Evolutionary conservation across 2,888 invertebrate genomes (phyloP).

Genomic region (Chrysodeixis includens): DNA sequence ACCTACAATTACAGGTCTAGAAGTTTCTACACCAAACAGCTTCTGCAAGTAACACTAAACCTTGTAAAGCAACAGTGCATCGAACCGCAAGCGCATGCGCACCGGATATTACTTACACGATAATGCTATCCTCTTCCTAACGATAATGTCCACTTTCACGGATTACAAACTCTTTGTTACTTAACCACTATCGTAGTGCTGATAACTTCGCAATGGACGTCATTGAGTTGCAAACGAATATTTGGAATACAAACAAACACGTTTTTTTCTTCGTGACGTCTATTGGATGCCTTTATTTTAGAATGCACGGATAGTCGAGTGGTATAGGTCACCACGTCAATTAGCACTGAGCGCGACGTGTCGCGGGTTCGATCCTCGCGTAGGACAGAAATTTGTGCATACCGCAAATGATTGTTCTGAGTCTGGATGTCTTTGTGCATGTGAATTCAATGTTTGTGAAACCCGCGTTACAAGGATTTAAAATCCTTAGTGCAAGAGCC

Average conservation of each 20-base stretch:
- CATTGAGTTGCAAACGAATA: background rate
- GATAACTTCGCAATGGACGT: constrained; percentile 1
- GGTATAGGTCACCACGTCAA: no score
- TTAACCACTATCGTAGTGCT: constrained; percentile 5
- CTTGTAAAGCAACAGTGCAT: constrained; percentile 36
- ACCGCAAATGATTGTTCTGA: no score
- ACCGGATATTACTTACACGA: constrained; percentile 55
- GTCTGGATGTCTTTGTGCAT: no score
- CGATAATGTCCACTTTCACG: constrained; percentile 41
- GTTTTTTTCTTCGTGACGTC: no score
- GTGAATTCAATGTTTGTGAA: no score
- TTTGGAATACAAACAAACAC: background rate
- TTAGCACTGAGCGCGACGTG: no score
- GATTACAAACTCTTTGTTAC: constrained; percentile 49
- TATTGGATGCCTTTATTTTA: no score
- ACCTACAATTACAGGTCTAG: background rate
- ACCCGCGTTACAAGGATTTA: no score
- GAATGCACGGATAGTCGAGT: no score
- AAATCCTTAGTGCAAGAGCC: no score
- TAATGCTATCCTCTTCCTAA: constrained; percentile 51
- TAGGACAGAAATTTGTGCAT: no score
- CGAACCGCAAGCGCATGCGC: constrained; percentile 38
- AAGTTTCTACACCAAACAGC: background rate
- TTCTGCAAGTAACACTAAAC: constrained; percentile 6
- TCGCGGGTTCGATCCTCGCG: no score